Conservation (phyloP, 2,797 vertebrate species). For the Enteromius anoplus region DNA sequence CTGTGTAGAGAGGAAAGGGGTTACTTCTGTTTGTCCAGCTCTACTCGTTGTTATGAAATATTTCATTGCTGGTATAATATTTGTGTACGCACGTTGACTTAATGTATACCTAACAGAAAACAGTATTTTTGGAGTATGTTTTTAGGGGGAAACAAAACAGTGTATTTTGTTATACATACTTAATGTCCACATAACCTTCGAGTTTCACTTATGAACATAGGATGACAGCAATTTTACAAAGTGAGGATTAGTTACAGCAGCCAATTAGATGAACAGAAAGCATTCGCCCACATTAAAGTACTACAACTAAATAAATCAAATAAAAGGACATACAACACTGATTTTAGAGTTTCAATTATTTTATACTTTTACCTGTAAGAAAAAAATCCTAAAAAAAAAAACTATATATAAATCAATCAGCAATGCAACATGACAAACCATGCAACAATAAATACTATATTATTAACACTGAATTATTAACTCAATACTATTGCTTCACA, state of each 20-base stretch:
- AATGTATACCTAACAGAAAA: slow-evolving; percentile 25
- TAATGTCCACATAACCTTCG: not conserved
- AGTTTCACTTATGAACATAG: not conserved
- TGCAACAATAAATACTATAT: not conserved
- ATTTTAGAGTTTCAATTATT: not conserved
- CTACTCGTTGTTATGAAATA: slow-evolving; percentile 45
- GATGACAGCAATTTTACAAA: not conserved
- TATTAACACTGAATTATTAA: too few relatives aligned
- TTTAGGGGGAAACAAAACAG: not conserved
- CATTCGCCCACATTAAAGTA: not conserved
- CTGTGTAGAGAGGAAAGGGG: not conserved
- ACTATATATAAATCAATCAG: not conserved
- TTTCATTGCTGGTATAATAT: slow-evolving; percentile 30
- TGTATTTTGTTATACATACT: not conserved
- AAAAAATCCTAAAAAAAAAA: not conserved
- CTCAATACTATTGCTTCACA: too few relatives aligned
- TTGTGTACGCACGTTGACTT: slow-evolving; percentile 37
- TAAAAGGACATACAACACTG: not conserved
- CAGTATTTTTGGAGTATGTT: not conserved
- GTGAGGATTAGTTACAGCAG: not conserved
- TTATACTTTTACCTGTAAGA: not conserved
- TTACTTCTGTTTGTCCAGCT: slow-evolving; percentile 22
- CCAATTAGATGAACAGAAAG: not conserved
- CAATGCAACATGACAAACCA: not conserved
- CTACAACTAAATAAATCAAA: not conserved